These are phyloP conservation scores for Willowsia nigromaculata DNA, from an alignment of 2,888 invertebrate genomes.

Conservation along the genomic window DNA sequence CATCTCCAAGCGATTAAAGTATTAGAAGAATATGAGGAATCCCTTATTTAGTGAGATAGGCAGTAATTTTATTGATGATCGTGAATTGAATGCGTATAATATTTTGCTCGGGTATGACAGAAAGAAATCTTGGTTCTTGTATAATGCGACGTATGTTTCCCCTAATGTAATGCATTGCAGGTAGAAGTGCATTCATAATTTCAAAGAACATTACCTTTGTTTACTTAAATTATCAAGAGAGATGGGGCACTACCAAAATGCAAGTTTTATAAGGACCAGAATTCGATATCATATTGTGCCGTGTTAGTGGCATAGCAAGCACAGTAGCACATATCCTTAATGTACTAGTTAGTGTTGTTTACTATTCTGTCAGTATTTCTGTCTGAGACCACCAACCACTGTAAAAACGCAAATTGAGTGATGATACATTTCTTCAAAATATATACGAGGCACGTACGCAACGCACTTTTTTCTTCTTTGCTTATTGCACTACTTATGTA, in stretches of 20 bases:
- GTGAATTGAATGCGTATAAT: too few species aligned
- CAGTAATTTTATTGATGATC: too few species aligned
- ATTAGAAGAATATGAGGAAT: too few species aligned
- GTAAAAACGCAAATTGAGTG: background rate
- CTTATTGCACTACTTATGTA: background rate
- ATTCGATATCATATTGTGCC: too few species aligned
- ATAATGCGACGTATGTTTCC: too few species aligned
- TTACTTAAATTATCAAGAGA: too few species aligned
- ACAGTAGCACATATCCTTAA: background rate
- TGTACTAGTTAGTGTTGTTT: background rate
- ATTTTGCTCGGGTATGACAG: too few species aligned
- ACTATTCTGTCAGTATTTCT: background rate
- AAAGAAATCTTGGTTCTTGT: too few species aligned
- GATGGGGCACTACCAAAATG: too few species aligned
- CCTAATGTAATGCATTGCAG: background rate
- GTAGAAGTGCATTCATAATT: background rate
- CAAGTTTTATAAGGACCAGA: too few species aligned
- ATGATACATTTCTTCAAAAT: background rate
- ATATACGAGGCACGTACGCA: conserved; percentile 47
- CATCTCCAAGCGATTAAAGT: background rate
- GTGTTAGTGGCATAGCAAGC: background rate
- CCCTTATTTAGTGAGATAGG: too few species aligned
- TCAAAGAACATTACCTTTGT: background rate
- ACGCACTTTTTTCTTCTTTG: conserved; percentile 3
- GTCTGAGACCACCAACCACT: background rate